Conservation (phyloP, 2,113 vertebrate genomes). For the Heterotilapia buettikoferi region DNA sequence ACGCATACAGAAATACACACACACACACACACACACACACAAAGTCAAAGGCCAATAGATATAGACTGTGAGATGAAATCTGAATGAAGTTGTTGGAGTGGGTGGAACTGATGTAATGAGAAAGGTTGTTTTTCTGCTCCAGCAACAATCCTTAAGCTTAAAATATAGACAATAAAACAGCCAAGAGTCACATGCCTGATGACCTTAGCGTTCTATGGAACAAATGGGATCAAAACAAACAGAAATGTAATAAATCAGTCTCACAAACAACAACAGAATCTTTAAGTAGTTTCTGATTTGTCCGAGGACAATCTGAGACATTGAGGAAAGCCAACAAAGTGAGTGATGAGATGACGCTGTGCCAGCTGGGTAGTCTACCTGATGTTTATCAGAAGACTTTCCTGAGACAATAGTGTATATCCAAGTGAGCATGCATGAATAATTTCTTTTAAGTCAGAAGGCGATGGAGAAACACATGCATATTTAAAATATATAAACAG, state of each 20-base stretch:
- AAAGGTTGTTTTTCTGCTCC: not conserved
- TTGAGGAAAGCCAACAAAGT: not conserved
- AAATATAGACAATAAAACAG: not conserved
- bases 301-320: not conserved
- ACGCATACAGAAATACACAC: not conserved
- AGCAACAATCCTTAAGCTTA: not conserved
- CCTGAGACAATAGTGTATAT: not conserved
- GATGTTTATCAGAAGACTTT: not conserved
- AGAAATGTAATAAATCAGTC: not conserved
- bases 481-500: not conserved
- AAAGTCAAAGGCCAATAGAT: not conserved
- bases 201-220: not conserved
- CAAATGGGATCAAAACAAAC: not conserved
- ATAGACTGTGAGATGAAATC: constrained; percentile 5
- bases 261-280: not conserved
- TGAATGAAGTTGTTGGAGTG: not conserved
- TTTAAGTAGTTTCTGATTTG: not conserved
- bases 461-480: not conserved
- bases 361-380: not conserved
- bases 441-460: not conserved
- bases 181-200: not conserved
- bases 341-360: not conserved
- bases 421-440: not conserved
- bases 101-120: not conserved
- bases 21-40: not conserved